Conservation (phyloP, 2,797 vertebrate genomes). For the Anomalospiza imberbis region DNA sequence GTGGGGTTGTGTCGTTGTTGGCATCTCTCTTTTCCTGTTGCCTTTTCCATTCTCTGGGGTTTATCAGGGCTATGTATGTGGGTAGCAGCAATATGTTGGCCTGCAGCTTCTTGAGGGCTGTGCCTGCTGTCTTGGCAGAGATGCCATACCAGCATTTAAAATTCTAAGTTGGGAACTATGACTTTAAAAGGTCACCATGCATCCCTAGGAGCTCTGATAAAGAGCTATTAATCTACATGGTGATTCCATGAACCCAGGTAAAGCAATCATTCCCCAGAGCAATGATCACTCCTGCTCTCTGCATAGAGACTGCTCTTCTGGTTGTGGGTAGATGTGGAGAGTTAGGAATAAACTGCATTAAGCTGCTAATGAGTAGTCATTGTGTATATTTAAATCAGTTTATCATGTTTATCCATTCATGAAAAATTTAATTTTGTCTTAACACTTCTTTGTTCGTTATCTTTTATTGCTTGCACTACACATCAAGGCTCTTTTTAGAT, state of each 20-base stretch:
- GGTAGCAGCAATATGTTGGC: background rate
- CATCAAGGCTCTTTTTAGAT: background rate
- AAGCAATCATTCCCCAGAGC: background rate
- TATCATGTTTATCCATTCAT: background rate
- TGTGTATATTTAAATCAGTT: slow-evolving; percentile 2
- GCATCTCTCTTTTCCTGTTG: background rate
- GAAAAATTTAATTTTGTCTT: background rate
- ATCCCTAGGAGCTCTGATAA: background rate
- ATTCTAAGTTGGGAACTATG: background rate
- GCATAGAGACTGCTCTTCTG: background rate
- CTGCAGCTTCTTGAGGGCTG: background rate
- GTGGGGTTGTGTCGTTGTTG: background rate
- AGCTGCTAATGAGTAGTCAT: background rate
- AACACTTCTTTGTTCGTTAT: background rate
- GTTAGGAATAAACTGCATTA: background rate
- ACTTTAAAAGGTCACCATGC: slow-evolving; percentile 4
- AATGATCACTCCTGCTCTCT: background rate
- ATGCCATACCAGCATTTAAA: background rate
- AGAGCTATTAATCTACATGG: background rate
- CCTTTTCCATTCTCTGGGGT: background rate
- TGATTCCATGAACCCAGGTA: background rate
- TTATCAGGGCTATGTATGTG: background rate
- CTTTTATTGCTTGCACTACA: background rate
- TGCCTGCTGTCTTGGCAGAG: background rate
- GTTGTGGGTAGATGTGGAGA: background rate